Base-by-base conservation (phyloP, 2,113 vertebrate species). In the Falcunculus frontatus region DNA sequence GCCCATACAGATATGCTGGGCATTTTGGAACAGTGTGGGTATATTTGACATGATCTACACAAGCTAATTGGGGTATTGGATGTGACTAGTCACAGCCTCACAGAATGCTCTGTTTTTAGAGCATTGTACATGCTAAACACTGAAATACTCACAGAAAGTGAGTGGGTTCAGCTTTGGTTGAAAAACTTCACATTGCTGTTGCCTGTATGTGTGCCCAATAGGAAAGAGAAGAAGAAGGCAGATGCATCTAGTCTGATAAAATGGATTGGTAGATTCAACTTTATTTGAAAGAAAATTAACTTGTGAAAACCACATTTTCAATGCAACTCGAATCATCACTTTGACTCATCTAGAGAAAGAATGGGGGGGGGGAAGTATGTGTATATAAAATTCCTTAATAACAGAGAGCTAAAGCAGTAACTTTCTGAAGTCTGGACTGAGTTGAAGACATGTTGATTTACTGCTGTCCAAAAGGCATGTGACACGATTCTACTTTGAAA, bases 301-400 rank as follows among this genome's bases (percentile, higher is more conserved):
- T 37, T 59, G 32, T 39, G 12, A 63, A 75, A 80, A 59, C 12
- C 14, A 12, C 4, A 1, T 56, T 91, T 87, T 67, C 33, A 67
- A 3, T 62, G 20, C 19, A 73, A 67, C 18, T 84, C 9, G 1
- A 44, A 16, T 64, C 29, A 50, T 37, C 18, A 16, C 22, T 74
- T 72, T 84, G 53, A 70, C 22, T 64, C n/a, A 76, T 26, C 13
- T 52, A 41, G 33, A 84, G 42, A 89, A 84, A 77, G 52, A 80
- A 59, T 26, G 18, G 9, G 4, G 1, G 14, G 8, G 23, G 0
- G 10, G 47, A 22, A 35, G 3, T 27, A 13, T 33, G 11, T 37
- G 11, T 74, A 11, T 33, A 22, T 42, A 59, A 44, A 46, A 67
- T 60, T 55, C 16, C 25, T 74, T 79, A 57, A 11, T 22, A 52